phyloP scores from a whole-genome alignment of 1,140 invertebrate genomes.

The Drosophila littoralis region DNA sequence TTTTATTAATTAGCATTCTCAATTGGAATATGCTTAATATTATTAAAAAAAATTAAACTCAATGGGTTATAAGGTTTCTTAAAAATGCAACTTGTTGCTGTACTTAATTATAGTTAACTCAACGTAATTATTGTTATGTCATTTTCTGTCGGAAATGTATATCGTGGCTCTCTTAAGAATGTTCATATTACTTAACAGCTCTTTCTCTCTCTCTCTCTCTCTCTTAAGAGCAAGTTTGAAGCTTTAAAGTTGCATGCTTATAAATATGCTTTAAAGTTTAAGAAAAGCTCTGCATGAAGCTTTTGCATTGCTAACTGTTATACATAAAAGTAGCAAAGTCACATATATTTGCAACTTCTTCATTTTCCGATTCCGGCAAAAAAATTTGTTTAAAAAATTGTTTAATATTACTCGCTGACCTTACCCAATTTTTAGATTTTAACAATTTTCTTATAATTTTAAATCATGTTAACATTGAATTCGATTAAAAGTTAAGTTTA shows the following conservation, averaged over 20 bases:
- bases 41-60: too few relatives aligned
- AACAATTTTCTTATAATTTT: too few relatives aligned
- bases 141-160: background rate
- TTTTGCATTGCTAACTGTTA: slow-evolving; percentile 22
- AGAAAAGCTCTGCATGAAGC: slow-evolving; percentile 9
- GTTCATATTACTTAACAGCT: too few relatives aligned
- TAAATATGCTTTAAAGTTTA: slow-evolving; percentile 10
- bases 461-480: too few relatives aligned
- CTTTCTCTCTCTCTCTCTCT: too few relatives aligned
- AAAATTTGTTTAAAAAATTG: too few relatives aligned
- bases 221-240: background rate
- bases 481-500: too few relatives aligned
- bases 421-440: too few relatives aligned
- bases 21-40: background rate
- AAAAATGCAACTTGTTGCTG: slow-evolving; percentile 24
- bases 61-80: background rate
- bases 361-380: too few relatives aligned
- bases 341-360: background rate
- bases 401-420: too few relatives aligned
- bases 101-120: background rate
- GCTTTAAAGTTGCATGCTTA: slow-evolving; percentile 2
- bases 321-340: slow-evolving; percentile 13
- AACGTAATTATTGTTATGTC: background rate
- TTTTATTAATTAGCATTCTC: background rate
- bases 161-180: background rate